Evolutionary conservation across 2,888 invertebrate species (phyloP).

Genomic region (Fragum fragum): DNA sequence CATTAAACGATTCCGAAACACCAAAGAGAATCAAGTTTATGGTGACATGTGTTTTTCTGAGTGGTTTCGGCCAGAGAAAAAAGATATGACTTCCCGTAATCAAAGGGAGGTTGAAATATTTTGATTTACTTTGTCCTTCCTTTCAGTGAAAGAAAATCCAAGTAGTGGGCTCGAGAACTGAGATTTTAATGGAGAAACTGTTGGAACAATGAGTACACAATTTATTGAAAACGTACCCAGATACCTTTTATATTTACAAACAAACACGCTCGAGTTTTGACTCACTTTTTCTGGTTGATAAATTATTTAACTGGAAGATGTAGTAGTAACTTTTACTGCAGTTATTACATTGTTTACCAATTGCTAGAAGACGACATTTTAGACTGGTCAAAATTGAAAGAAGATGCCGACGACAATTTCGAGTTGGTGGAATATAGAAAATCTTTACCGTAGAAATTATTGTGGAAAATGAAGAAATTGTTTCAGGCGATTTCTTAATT

Average conservation of each 20-base stretch:
- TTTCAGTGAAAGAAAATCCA: slow-evolving; percentile 17
- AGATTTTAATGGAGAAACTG: neutral
- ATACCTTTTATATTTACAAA: neutral
- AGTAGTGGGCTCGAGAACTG: neutral
- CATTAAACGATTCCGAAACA: slow-evolving; percentile 9
- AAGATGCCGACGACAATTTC: too few relatives aligned
- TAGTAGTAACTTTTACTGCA: too few relatives aligned
- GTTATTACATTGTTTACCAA: too few relatives aligned
- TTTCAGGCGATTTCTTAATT: too few relatives aligned
- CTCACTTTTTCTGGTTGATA: too few relatives aligned
- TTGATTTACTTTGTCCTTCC: slow-evolving; percentile 20
- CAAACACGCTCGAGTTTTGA: slow-evolving; percentile 1
- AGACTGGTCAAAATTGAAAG: too few relatives aligned
- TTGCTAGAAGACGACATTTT: too few relatives aligned
- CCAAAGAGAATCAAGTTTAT: slow-evolving; percentile 19
- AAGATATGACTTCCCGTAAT: slow-evolving; percentile 27
- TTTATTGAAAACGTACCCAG: slow-evolving; percentile 24
- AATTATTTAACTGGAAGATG: too few relatives aligned
- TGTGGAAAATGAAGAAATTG: too few relatives aligned
- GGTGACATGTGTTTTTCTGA: slow-evolving; percentile 29
- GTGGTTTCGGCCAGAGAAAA: slow-evolving; percentile 17
- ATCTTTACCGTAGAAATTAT: too few relatives aligned
- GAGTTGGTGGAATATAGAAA: too few relatives aligned
- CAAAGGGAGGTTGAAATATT: slow-evolving; percentile 24
- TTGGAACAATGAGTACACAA: slow-evolving; percentile 16